Evolutionary conservation across 2,113 vertebrate species (phyloP), one percentile per base, ranked within the genome.

Genomic region (Motacilla alba): DNA sequence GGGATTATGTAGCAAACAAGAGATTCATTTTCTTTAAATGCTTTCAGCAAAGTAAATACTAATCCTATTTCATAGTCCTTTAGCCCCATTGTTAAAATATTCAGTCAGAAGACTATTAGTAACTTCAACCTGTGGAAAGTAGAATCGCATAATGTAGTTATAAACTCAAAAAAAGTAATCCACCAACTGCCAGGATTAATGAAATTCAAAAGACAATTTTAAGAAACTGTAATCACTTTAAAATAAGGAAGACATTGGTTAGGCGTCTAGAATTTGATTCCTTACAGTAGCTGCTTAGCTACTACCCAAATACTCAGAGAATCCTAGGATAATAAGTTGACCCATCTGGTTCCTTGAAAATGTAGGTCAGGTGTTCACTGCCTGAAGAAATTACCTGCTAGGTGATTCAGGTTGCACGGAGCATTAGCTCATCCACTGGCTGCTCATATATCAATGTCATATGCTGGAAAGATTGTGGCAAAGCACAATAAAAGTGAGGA

Each of bases 391-490:
- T 82, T 86, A 73, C 58, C 39, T 83, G 33, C 39, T 82, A 22
- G 55, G 76, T 96, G 88, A 76, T 24, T 88, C 52, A 37, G 33
- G 52, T 15, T 68, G 72, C 27, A 76, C 0, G 0, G 59, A 83
- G 12, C 46, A 90, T 73, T 95, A 92, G 46, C 47, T 85, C 64
- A 78, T 85, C 63, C 19, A 15, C 52, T 76, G 47, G 6, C 21
- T 87, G 41, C 31, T 78, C 62, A 59, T 90, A 63, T 52, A 92
- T 91, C 87, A 90, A 33, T 89, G 90, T 80, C 93, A 91, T 30
- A 66, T 31, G 60, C 47, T 24, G n/a, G 67, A 95, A 94, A 67
- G 68, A 90, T 69, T 37, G 67, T 50, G 47, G 58, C 30, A 83
- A 93, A 95, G 79, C 26, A 35, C 23, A 24, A 28, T 52, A 41